These are phyloP conservation scores for Dryoscopus gambensis DNA, from an alignment of 2,113 vertebrate species.

Conservation along the genomic window DNA sequence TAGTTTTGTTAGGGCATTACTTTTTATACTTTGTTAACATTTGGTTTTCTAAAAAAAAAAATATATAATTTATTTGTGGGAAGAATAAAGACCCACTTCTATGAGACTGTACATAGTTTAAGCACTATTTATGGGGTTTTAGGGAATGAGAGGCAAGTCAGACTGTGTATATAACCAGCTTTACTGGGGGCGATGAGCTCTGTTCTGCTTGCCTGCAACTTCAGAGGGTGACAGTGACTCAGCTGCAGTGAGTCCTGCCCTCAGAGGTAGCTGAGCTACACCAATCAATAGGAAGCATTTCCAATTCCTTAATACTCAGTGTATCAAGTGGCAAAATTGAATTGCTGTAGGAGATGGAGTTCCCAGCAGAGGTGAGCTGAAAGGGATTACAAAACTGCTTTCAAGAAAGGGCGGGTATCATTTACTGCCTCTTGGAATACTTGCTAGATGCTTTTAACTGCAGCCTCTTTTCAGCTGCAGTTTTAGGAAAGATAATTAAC, in stretches of 20 bases:
- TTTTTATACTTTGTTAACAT: slow-evolving; percentile 52
- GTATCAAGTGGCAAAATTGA: background rate
- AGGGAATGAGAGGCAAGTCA: background rate
- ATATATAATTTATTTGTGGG: slow-evolving; percentile 64
- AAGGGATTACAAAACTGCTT: background rate
- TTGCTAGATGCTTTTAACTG: background rate
- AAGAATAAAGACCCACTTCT: slow-evolving; percentile 49
- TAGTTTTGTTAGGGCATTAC: slow-evolving; percentile 56
- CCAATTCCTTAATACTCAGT: background rate
- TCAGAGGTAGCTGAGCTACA: background rate
- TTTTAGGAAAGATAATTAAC: background rate
- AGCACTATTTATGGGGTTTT: slow-evolving; percentile 25
- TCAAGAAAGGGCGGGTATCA: background rate
- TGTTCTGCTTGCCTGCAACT: background rate
- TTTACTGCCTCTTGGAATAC: background rate
- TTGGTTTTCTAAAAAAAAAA: background rate
- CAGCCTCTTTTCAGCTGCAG: background rate
- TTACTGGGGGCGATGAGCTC: background rate
- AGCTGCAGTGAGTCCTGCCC: background rate
- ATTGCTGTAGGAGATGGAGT: background rate
- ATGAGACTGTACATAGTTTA: slow-evolving; percentile 16
- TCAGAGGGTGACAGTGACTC: background rate
- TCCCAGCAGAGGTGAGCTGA: background rate
- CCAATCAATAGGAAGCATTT: background rate
- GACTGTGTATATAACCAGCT: background rate